Conservation (phyloP, 2,797 vertebrate genomes). For the Rallus crepitans region DNA sequence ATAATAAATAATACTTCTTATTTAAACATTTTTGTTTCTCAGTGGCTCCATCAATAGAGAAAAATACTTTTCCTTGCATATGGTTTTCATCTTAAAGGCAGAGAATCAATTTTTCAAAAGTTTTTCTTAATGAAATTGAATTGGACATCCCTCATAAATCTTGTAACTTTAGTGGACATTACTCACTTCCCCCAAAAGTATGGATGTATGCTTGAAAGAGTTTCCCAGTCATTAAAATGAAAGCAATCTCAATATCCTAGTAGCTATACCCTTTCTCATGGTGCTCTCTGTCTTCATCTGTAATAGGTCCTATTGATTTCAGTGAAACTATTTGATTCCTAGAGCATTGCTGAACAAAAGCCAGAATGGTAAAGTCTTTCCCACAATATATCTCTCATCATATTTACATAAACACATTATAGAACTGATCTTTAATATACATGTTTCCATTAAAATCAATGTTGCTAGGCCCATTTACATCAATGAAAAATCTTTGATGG, state of each 20-base stretch:
- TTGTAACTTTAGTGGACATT: constrained; percentile 76
- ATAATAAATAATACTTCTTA: not conserved
- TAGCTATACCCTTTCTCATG: not conserved
- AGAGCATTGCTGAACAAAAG: not conserved
- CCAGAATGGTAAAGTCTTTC: not conserved
- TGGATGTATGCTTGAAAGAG: constrained; percentile 42
- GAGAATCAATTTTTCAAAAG: constrained; percentile 58
- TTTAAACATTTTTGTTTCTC: constrained; percentile 21
- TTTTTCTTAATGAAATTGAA: constrained; percentile 75
- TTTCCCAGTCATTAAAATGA: constrained; percentile 65
- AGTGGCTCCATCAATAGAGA: constrained; percentile 43
- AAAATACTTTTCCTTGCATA: constrained; percentile 68
- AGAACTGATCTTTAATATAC: not conserved
- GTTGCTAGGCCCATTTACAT: not conserved
- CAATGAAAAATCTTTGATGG: not conserved
- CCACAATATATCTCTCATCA: not conserved
- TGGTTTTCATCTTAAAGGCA: constrained; percentile 76
- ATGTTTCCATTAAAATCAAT: not conserved
- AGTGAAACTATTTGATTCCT: constrained; percentile 4
- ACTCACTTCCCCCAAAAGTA: constrained; percentile 71
- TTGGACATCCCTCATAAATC: constrained; percentile 75
- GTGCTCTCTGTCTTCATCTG: not conserved
- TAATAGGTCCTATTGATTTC: constrained; percentile 35
- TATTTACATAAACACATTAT: not conserved
- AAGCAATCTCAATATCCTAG: constrained; percentile 47